Evolutionary conservation across 2,113 vertebrate species (phyloP).

Genomic region (Crotophaga sulcirostris): DNA sequence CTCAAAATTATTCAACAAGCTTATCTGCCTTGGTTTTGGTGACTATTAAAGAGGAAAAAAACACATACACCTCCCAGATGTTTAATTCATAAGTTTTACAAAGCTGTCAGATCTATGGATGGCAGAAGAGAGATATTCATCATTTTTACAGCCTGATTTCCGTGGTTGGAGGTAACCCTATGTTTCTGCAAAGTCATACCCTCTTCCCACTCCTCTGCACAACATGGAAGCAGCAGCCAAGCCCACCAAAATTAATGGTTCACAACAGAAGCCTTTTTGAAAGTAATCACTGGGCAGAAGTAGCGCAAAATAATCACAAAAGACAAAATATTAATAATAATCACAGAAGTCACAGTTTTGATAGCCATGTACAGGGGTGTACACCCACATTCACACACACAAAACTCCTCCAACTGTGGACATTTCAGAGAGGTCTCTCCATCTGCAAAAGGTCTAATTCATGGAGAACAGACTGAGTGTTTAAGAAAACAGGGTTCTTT

Average conservation of each 20-base stretch:
- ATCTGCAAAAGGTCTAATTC: background rate
- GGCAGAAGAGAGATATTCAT: conserved; percentile 42
- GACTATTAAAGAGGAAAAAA: background rate
- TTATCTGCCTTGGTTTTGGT: background rate
- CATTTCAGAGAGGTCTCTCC: background rate
- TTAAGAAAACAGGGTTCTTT: background rate
- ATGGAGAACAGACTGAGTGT: background rate
- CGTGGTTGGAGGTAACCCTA: conserved; percentile 2
- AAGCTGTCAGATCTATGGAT: conserved; percentile 38
- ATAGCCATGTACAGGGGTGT: background rate
- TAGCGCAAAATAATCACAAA: background rate
- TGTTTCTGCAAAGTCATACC: conserved; percentile 41
- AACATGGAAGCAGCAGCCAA: accelerated
- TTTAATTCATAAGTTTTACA: conserved; percentile 61
- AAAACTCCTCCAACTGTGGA: background rate
- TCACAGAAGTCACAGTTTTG: background rate
- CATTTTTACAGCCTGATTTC: conserved; percentile 57
- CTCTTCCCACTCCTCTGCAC: background rate
- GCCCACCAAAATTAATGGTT: background rate
- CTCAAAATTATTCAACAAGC: background rate
- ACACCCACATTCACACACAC: background rate
- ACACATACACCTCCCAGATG: conserved; percentile 33
- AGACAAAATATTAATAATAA: background rate
- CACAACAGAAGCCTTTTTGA: background rate
- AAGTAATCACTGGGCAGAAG: background rate